These are phyloP conservation scores for Lasioglossum oenotherae DNA, from an alignment of 2,888 invertebrate genomes.

Conservation along the genomic window DNA sequence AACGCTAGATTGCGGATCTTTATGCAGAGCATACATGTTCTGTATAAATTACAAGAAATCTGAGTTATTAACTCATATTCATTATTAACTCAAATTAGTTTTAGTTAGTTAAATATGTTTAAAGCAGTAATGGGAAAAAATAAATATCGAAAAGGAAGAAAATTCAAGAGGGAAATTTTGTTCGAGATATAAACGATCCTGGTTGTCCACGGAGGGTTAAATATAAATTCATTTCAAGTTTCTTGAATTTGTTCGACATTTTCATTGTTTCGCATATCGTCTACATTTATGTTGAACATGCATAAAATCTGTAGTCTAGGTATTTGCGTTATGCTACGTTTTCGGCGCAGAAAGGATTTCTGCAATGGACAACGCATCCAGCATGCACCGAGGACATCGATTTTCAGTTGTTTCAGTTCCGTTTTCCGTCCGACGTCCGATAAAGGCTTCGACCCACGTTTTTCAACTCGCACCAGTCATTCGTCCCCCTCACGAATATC, in stretches of 20 bases:
- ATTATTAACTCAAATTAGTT: no score
- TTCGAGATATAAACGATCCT: background rate
- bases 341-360: conserved; percentile 17
- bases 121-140: background rate
- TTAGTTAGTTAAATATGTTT: background rate
- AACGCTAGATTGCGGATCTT: conserved; percentile 2
- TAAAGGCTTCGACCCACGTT: conserved; percentile 71
- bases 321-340: background rate
- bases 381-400: conserved; percentile 60
- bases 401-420: conserved; percentile 45
- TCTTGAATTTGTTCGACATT: background rate
- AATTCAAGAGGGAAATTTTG: background rate
- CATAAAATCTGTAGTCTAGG: background rate
- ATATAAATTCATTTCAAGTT: background rate
- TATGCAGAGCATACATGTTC: background rate
- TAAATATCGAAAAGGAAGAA: background rate
- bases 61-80: background rate
- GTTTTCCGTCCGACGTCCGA: conserved; percentile 72
- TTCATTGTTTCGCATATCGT: background rate
- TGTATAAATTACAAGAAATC: background rate
- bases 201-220: background rate
- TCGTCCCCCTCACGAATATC: conserved; percentile 53
- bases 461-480: conserved; percentile 67
- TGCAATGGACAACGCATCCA: conserved; percentile 12
- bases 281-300: background rate